phyloP scores from a whole-genome alignment of 2,888 invertebrate species.

The Chymomyza procnemis region DNA sequence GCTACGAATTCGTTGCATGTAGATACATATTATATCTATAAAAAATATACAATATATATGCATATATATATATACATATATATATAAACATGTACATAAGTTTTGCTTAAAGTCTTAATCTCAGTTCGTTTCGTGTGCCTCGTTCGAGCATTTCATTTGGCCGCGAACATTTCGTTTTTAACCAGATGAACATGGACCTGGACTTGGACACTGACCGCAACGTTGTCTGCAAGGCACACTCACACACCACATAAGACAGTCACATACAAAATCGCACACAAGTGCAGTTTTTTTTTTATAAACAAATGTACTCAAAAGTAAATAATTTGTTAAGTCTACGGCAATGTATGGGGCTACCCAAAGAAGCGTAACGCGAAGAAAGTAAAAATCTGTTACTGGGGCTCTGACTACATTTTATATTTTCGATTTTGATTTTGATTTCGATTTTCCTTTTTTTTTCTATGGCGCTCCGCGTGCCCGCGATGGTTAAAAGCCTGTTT shows the following conservation, averaged over 20 bases:
- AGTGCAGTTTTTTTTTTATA: constrained; percentile 14
- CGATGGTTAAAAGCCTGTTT: constrained; percentile 47
- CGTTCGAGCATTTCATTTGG: constrained; percentile 56
- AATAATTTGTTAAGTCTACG: constrained; percentile 41
- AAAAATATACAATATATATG: no score
- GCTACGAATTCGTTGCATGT: constrained; percentile 28
- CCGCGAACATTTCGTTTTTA: constrained; percentile 38
- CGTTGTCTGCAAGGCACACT: constrained; percentile 4
- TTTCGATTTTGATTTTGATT: constrained; percentile 4
- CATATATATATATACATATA: neutral
- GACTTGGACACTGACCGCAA: constrained; percentile 63
- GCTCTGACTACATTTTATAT: constrained; percentile 18
- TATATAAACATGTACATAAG: constrained; percentile 8
- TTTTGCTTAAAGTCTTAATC: constrained; percentile 3
- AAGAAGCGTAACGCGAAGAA: constrained; percentile 72
- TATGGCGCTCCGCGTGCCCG: constrained; percentile 10
- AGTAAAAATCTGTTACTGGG: constrained; percentile 48
- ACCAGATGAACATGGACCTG: neutral
- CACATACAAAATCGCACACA: constrained; percentile 1
- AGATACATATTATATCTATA: no score
- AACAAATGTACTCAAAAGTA: constrained; percentile 24
- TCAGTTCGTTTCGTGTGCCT: constrained; percentile 43
- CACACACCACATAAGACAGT: neutral
- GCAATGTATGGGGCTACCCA: constrained; percentile 60
- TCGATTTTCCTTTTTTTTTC: constrained; percentile 2